phyloP scores from a whole-genome alignment of 2,888 invertebrate species.

The Drosophila tripunctata region DNA sequence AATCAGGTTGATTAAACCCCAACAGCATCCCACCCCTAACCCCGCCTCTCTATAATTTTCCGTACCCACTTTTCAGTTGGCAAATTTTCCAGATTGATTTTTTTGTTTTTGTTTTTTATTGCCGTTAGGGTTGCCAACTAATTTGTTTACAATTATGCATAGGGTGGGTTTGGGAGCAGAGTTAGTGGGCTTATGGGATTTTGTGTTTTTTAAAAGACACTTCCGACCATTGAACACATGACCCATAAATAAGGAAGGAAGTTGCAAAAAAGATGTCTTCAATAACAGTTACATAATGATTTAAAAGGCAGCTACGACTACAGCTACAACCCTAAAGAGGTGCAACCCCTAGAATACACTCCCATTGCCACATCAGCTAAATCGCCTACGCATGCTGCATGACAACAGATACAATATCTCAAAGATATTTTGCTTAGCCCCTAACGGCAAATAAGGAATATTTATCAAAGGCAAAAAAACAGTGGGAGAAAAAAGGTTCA shows the following conservation, averaged over 20 bases:
- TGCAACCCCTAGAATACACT: background rate
- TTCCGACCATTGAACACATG: constrained; percentile 9
- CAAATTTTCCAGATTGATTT: background rate
- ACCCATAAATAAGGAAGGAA: constrained; percentile 24
- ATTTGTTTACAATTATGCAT: constrained; percentile 39
- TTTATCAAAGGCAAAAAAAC: constrained; percentile 32
- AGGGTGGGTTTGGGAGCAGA: background rate
- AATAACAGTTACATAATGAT: constrained; percentile 52
- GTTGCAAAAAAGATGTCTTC: constrained; percentile 14
- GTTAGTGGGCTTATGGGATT: background rate
- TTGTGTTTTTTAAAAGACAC: constrained; percentile 1
- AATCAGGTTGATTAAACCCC: constrained; percentile 38
- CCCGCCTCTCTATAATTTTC: background rate
- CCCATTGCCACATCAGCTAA: constrained; percentile 35
- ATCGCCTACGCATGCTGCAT: constrained; percentile 66
- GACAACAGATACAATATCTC: constrained; percentile 69
- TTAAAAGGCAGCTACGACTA: no score
- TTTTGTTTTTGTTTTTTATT: background rate
- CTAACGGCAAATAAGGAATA: constrained; percentile 46
- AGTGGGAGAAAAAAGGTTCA: constrained; percentile 41
- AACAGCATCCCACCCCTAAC: background rate
- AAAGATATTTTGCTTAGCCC: constrained; percentile 43
- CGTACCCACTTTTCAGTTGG: constrained; percentile 6
- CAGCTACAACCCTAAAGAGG: constrained; percentile 7
- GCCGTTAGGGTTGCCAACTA: constrained; percentile 6